phyloP scores from a whole-genome alignment of 23 tunicate genomes.

The Trididemnum clinides region DNA sequence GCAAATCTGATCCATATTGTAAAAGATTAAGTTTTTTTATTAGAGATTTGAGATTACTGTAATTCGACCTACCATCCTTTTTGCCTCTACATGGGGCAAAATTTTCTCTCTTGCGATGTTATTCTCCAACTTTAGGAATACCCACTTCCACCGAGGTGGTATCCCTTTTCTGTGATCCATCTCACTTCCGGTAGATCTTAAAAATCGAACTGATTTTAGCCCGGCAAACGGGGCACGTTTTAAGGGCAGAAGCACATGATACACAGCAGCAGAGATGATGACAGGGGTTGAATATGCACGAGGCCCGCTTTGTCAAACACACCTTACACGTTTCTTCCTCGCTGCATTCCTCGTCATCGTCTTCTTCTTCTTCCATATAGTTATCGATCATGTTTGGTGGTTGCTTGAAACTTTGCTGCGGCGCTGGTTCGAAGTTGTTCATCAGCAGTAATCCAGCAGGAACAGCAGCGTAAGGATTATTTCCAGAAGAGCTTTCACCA shows the following conservation, averaged over 20 bases:
- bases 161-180: no score
- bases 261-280: conserved; percentile 44
- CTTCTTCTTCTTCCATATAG: not conserved
- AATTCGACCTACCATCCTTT: no score
- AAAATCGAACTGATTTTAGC: not conserved
- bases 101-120: no score
- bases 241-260: conserved; percentile 2
- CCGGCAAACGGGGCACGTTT: conserved; percentile 23
- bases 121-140: no score
- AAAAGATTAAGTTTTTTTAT: no score
- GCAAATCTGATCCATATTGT: no score
- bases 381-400: not conserved
- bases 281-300: conserved; percentile 20
- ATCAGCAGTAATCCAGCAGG: not conserved
- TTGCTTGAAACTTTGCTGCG: not conserved
- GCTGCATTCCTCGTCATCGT: not conserved
- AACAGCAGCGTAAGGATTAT: not conserved
- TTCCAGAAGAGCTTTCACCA: not conserved
- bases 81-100: no score
- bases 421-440: not conserved
- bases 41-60: no score
- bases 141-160: no score
- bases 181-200: conserved; percentile 14
- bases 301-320: not conserved
- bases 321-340: conserved; percentile 32